These are phyloP conservation scores for Arenicola marina DNA, from an alignment of 2,888 invertebrate genomes.

Conservation along the genomic window DNA sequence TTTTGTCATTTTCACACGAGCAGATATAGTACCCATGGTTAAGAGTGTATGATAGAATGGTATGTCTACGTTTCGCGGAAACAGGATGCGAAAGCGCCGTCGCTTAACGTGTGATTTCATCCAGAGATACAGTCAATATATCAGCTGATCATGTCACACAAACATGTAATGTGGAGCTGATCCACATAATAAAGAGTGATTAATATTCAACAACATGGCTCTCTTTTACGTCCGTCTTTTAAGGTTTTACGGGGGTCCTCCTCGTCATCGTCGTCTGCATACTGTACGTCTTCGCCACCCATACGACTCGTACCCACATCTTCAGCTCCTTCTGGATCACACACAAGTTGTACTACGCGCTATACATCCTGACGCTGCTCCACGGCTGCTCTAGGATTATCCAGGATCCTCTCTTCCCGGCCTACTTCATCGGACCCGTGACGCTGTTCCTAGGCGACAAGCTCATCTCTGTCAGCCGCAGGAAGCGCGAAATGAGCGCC, in stretches of 20 bases:
- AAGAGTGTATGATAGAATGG: too few species aligned
- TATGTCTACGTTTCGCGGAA: too few species aligned
- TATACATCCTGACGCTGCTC: conserved; percentile 67
- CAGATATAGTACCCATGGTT: too few species aligned
- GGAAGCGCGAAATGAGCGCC: conserved; percentile 67
- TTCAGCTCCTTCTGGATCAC: conserved; percentile 69
- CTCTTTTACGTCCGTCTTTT: too few species aligned
- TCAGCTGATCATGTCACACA: too few species aligned
- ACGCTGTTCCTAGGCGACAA: conserved; percentile 67
- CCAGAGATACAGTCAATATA: too few species aligned
- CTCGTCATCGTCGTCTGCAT: conserved; percentile 65
- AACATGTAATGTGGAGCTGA: too few species aligned
- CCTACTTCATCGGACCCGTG: conserved; percentile 67
- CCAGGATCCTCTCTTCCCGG: conserved; percentile 66
- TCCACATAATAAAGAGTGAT: too few species aligned
- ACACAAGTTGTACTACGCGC: conserved; percentile 67
- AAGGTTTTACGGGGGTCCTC: conserved; percentile 68
- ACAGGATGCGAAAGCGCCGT: too few species aligned
- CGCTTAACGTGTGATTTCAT: too few species aligned
- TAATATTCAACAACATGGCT: too few species aligned
- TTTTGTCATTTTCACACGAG: too few species aligned
- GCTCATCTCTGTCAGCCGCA: conserved; percentile 66
- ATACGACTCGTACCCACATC: conserved; percentile 65
- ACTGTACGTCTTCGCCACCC: conserved; percentile 68
- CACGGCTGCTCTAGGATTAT: conserved; percentile 65